Evolutionary conservation across 2,797 vertebrate genomes (phyloP).

Genomic region (Amniataba percoides): DNA sequence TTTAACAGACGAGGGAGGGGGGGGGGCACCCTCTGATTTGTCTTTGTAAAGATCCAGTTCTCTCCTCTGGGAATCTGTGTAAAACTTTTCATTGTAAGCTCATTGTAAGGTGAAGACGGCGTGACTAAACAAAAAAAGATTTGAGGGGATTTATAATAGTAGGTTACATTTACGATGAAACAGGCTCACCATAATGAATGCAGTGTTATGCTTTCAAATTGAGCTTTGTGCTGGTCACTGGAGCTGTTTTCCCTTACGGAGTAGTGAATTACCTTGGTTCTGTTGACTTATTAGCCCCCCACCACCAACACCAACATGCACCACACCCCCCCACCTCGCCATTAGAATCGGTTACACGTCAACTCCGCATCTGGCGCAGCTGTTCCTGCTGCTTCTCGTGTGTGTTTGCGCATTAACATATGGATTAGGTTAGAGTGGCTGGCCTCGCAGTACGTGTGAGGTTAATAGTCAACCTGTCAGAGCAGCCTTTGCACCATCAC

Average conservation of each 20-base stretch:
- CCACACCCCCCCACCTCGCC: conserved; percentile 9
- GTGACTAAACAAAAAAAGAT: conserved; percentile 19
- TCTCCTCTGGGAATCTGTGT: conserved; percentile 31
- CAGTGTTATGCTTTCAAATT: conserved; percentile 35
- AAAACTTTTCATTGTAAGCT: conserved; percentile 25
- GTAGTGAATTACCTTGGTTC: conserved; percentile 57
- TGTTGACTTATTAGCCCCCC: conserved; percentile 60
- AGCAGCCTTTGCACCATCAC: conserved; percentile 36
- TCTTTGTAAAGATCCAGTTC: conserved; percentile 38
- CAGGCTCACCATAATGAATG: conserved; percentile 40
- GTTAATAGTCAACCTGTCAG: conserved; percentile 72
- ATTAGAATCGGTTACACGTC: conserved; percentile 60
- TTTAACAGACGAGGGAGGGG: conserved; percentile 16
- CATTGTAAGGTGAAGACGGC: background rate
- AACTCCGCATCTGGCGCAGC: conserved; percentile 69
- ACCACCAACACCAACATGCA: conserved; percentile 23
- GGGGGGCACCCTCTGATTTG: conserved; percentile 13
- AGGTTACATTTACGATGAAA: conserved; percentile 52
- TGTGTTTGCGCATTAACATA: conserved; percentile 53
- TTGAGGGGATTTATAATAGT: conserved; percentile 29
- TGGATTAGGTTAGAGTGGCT: conserved; percentile 68
- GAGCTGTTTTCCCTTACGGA: conserved; percentile 53
- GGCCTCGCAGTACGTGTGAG: conserved; percentile 62
- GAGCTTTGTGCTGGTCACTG: conserved; percentile 30
- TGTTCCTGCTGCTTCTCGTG: conserved; percentile 45